phyloP scores from a whole-genome alignment of 2,888 invertebrate genomes.

The Linyphia triangularis region DNA sequence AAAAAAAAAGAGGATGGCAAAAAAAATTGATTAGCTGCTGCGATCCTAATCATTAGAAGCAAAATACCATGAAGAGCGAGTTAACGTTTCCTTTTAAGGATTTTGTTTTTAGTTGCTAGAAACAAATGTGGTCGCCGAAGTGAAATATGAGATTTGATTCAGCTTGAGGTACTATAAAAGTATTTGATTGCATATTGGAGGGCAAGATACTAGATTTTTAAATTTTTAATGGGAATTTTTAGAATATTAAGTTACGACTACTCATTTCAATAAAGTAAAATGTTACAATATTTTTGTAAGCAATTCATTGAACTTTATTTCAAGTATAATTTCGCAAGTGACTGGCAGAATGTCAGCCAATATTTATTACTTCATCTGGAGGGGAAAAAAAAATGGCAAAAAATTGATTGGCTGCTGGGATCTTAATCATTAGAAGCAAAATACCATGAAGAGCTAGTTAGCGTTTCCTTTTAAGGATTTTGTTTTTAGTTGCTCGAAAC shows the following conservation, averaged over 20 bases:
- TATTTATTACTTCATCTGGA: slow-evolving; percentile 67
- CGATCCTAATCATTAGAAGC: slow-evolving; percentile 30
- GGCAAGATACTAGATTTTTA: background rate
- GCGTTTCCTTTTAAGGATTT: slow-evolving; percentile 21
- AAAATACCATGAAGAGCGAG: slow-evolving; percentile 31
- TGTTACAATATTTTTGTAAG: no score
- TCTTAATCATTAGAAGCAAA: slow-evolving; percentile 31
- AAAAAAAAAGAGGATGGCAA: slow-evolving; percentile 8
- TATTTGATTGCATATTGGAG: background rate
- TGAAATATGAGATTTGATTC: no score
- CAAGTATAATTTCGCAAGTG: no score
- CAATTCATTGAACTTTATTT: no score
- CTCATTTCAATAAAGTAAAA: no score
- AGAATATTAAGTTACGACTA: background rate
- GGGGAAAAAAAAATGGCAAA: slow-evolving; percentile 36
- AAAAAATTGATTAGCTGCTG: slow-evolving; percentile 53
- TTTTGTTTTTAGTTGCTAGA: background rate
- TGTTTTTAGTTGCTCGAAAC: background rate
- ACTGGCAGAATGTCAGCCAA: slow-evolving; percentile 40
- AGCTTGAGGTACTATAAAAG: no score
- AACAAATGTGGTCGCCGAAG: no score
- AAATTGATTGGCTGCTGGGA: slow-evolving; percentile 41
- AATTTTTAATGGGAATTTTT: background rate
- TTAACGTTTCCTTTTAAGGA: slow-evolving; percentile 25
- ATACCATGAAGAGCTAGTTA: slow-evolving; percentile 26